Base-by-base conservation (phyloP, 2,797 vertebrate genomes). In the Galago senegalensis region DNA sequence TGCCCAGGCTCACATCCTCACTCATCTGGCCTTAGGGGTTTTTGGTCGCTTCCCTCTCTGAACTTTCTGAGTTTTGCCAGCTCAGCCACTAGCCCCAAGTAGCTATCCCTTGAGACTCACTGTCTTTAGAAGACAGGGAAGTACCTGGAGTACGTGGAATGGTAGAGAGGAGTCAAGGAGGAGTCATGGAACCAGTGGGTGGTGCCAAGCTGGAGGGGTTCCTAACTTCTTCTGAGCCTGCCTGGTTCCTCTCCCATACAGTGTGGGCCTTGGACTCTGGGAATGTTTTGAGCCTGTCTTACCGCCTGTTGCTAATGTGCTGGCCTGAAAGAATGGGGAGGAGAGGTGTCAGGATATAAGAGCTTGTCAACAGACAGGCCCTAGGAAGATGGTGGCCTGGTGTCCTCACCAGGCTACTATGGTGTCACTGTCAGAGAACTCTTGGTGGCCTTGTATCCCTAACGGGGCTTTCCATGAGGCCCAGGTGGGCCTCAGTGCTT, bases 401-500 rank as follows among this genome's bases (percentile, higher is more conserved):
- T 61, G 31, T 13, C 80, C 83, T 97, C 72, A 75, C 65, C 86
- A 60, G 60, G 65, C n/a, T 95, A 69, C 6, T 37, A 27, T 40
- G 49, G 4, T 76, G 27, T 91, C 70, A 70, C 34, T 3, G 34
- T 84, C 67, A 72, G 70, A 72, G 87, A 92, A 25, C 65, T 85
- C 76, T 93, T 8, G 0, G 31, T 65, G 72, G 87, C 67, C 81
- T 58, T 79, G 34, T 72, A 77, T 84, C 70, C 73, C 43, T 73
- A 37, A 60, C 69, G 6, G 65, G 67, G 70, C 11, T 69, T 83
- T 31, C 73, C 0, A 20, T 76, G 34, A 76, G 80, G 46, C 89
- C 92, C 67, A 95, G 73, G 56, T 12, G 69, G 82, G 92, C 73
- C 25, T 93, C 79, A 73, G 95, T 93, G 63, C n/a, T 88, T 46